Conservation (phyloP, 2,797 vertebrate species). For the Melanotaenia maccullochi region DNA sequence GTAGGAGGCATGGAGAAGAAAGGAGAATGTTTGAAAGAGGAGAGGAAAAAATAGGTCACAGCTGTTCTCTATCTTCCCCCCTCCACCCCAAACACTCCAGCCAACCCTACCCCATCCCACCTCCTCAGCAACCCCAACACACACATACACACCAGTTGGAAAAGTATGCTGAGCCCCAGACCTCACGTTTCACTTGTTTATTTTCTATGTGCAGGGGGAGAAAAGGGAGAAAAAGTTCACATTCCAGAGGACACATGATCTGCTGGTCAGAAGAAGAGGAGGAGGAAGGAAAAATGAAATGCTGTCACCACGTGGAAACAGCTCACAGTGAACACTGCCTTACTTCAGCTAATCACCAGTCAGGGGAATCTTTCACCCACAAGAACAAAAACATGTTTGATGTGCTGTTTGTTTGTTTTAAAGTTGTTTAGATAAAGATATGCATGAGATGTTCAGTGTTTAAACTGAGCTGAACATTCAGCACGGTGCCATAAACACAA, state of each 20-base stretch:
- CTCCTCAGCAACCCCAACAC: slow-evolving; percentile 26
- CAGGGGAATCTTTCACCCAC: not conserved
- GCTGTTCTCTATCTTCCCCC: slow-evolving; percentile 70
- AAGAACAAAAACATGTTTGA: not conserved
- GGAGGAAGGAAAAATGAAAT: slow-evolving; percentile 21
- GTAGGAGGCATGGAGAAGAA: slow-evolving; percentile 33
- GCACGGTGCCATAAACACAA: not conserved
- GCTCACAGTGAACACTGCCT: not conserved
- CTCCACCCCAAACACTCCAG: slow-evolving; percentile 35
- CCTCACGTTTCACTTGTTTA: slow-evolving; percentile 65
- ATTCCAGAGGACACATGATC: slow-evolving; percentile 68
- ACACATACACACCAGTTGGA: slow-evolving; percentile 10
- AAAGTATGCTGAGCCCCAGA: slow-evolving; percentile 28
- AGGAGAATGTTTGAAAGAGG: slow-evolving; percentile 46
- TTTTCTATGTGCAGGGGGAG: slow-evolving; percentile 38
- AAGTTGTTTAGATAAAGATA: not conserved
- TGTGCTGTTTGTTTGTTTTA: too few species aligned
- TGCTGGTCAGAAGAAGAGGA: slow-evolving; percentile 12
- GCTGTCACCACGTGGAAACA: slow-evolving; percentile 36
- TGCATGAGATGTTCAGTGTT: not conserved
- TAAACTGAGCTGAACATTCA: not conserved
- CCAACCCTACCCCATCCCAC: slow-evolving; percentile 41
- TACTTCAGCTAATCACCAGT: slow-evolving; percentile 5
- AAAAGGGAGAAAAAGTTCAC: slow-evolving; percentile 14
- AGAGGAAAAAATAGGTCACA: slow-evolving; percentile 75